phyloP scores from a whole-genome alignment of 2,888 invertebrate genomes.

The Prostheceraeus crozeri region DNA sequence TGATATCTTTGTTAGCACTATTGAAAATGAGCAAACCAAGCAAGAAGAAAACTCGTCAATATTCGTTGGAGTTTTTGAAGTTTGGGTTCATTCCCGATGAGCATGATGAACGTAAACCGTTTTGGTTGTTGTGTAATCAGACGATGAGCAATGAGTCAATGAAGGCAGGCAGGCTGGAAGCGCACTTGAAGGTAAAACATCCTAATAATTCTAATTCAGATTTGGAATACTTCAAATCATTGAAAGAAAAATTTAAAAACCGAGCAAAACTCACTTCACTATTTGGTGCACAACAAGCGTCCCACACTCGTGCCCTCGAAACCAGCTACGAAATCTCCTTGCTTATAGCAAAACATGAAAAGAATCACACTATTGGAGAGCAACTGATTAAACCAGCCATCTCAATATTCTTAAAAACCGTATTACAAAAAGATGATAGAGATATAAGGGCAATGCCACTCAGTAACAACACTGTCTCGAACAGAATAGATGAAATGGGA shows the following conservation, averaged over 20 bases:
- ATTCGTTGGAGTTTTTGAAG: too few species aligned
- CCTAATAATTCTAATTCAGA: neutral
- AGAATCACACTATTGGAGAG: constrained; percentile 10
- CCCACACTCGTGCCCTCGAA: constrained; percentile 4
- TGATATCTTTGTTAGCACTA: too few species aligned
- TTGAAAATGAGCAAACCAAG: too few species aligned
- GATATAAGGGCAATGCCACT: constrained; percentile 30
- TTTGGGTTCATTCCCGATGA: too few species aligned
- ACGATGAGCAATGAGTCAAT: too few species aligned
- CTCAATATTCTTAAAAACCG: constrained; percentile 2
- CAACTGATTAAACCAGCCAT: neutral
- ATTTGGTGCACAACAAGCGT: too few species aligned
- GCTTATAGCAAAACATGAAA: neutral
- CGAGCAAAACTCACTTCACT: neutral
- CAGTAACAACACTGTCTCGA: constrained; percentile 36
- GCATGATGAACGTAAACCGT: too few species aligned
- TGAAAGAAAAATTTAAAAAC: constrained; percentile 13
- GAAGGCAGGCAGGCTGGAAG: too few species aligned
- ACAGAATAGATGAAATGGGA: constrained; percentile 37
- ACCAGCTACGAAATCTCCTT: neutral
- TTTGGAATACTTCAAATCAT: neutral
- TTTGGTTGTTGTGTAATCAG: too few species aligned
- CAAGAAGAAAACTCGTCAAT: too few species aligned
- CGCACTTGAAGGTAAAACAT: constrained; percentile 4
- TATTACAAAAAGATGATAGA: constrained; percentile 22